Conservation (phyloP, 2,797 vertebrate genomes). For the Alfaro cultratus region DNA sequence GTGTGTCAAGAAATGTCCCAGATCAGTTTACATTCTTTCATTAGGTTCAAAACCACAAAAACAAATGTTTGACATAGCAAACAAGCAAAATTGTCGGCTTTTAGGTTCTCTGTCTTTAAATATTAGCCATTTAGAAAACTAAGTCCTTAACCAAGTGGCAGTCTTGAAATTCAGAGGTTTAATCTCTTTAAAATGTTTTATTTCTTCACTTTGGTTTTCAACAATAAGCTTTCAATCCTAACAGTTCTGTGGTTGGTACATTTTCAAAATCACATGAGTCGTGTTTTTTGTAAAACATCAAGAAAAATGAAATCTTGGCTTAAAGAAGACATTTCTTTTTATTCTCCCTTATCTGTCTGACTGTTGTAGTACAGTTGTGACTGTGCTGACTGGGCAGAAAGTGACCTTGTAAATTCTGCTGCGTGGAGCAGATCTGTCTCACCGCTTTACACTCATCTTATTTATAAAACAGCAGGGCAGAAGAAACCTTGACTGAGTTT, state of each 20-base stretch:
- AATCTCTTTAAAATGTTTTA: not conserved
- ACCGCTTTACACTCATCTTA: conserved; percentile 57
- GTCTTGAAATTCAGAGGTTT: not conserved
- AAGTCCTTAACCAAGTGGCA: not conserved
- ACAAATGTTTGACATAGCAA: not conserved
- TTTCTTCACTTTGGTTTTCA: not conserved
- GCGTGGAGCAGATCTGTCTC: conserved; percentile 44
- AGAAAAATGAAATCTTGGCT: not conserved
- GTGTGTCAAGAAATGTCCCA: not conserved
- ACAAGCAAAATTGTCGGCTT: not conserved
- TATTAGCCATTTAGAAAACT: not conserved
- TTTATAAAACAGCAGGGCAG: conserved; percentile 57
- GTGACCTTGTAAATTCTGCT: conserved; percentile 55
- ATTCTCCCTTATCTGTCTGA: not conserved
- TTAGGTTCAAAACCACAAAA: not conserved
- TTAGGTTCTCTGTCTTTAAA: not conserved
- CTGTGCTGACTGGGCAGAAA: conserved; percentile 54
- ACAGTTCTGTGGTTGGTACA: not conserved
- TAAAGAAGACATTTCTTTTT: not conserved
- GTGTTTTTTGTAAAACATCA: not conserved
- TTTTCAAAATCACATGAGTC: not conserved
- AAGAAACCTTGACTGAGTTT: conserved; percentile 28
- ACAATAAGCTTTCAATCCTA: not conserved
- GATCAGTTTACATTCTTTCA: not conserved
- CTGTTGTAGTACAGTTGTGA: conserved; percentile 6